Evolutionary conservation across 2,113 vertebrate species (phyloP), one percentile per base, ranked within the genome.

Genomic region (Pithys albifrons): DNA sequence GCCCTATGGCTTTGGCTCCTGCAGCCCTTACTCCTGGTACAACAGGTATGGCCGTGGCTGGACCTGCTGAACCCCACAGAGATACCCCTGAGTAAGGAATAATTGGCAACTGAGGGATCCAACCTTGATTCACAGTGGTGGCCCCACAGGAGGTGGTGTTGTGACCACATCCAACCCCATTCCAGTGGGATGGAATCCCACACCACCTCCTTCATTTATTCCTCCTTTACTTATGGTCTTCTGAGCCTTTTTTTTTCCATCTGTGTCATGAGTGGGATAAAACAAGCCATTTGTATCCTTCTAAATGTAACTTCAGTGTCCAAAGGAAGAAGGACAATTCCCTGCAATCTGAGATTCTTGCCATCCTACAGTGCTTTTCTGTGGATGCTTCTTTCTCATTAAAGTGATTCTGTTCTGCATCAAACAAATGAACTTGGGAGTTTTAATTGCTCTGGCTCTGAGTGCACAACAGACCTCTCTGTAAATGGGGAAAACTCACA

Each of bases 331-430:
- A 81, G 6, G 41, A 25, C 7, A 35, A 7, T 14, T 31, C 1
- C 31, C 49, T 69, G 15, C 5, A 28, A 24, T n/a, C 37, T 59
- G 57, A 12, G 31, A 2, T 31, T 80, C 83, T 65, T 70, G 37
- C 9, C 45, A 3, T 22, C 46, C 69, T 73, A 3, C 7, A 7
- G 7, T 28, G 29, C 5, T 90, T 92, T 69, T 54, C 91, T 95
- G 62, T 65, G 20, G 79, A 76, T 9, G 10, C 4, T 61, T 33
- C 14, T 55, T 80, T 31, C 67, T 95, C 51, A 96, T 74, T 96
- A 95, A 96, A 96, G 7, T 31, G 4, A 80, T 61, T 86, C 64
- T 89, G 18, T 5, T 91, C 69, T 55, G 69, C 91, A 95, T 77
- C 62, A 88, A 73, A 45, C 3, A 58, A 89, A 71, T 1, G 6